Evolutionary conservation across 1,140 invertebrate species (phyloP).

Genomic region (Scaptodrosophila lebanonensis): DNA sequence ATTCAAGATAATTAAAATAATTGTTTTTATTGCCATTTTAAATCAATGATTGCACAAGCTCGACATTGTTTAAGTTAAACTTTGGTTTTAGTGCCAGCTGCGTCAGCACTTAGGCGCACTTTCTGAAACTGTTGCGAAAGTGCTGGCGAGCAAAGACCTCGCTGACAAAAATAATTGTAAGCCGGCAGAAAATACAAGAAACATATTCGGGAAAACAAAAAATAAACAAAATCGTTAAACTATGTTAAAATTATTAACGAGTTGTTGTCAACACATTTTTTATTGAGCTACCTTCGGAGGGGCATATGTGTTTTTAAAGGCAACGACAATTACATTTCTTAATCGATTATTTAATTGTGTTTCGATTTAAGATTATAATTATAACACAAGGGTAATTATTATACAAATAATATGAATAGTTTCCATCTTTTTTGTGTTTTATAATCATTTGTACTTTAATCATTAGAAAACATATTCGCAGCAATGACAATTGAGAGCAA

Average conservation of each 20-base stretch:
- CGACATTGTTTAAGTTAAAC: not conserved
- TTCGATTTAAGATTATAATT: too few relatives aligned
- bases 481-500: too few relatives aligned
- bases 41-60: not conserved
- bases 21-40: too few relatives aligned
- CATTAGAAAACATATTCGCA: too few relatives aligned
- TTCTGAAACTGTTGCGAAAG: constrained; percentile 50
- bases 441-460: too few relatives aligned
- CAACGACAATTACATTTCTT: too few relatives aligned
- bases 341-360: too few relatives aligned
- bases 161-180: constrained; percentile 37
- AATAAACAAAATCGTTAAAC: constrained; percentile 13
- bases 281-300: constrained; percentile 14
- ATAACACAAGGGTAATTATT: too few relatives aligned
- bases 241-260: constrained; percentile 27
- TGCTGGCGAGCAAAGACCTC: constrained; percentile 32
- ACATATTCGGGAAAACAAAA: constrained; percentile 7
- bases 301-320: too few relatives aligned
- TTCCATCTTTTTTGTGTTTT: too few relatives aligned
- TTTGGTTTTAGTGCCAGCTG: constrained; percentile 23
- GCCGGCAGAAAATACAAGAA: constrained; percentile 5
- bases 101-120: constrained; percentile 29
- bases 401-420: too few relatives aligned
- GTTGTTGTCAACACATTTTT: constrained; percentile 32
- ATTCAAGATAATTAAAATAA: too few relatives aligned